Conservation (phyloP, 1,140 invertebrate species). For the Eciton burchellii region DNA sequence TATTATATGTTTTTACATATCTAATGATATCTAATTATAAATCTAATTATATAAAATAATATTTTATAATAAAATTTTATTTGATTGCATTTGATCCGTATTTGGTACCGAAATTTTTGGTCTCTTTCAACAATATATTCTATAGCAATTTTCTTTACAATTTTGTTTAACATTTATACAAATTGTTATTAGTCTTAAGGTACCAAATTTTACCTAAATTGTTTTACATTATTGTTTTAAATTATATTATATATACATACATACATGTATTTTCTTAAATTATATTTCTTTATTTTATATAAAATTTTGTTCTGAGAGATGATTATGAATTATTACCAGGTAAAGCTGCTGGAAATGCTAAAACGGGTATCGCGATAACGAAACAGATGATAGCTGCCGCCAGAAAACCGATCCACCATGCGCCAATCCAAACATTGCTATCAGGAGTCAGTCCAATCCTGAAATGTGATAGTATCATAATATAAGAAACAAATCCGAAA, state of each 20-base stretch:
- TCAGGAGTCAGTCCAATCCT: constrained; percentile 89
- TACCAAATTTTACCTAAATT: no score
- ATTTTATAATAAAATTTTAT: no score
- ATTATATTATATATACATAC: no score
- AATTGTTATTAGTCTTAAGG: no score
- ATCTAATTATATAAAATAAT: no score
- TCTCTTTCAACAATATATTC: no score
- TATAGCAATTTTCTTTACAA: no score
- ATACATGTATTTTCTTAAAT: background rate
- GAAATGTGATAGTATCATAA: constrained; percentile 47
- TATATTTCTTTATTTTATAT: background rate
- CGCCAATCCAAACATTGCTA: constrained; percentile 93
- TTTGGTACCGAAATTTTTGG: no score
- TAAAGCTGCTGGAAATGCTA: constrained; percentile 90
- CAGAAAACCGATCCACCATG: constrained; percentile 95
- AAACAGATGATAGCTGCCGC: constrained; percentile 89
- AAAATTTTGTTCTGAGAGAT: background rate
- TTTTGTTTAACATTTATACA: no score
- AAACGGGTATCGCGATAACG: constrained; percentile 89
- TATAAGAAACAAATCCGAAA: background rate
- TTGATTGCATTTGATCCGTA: no score
- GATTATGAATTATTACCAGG: constrained; percentile 86
- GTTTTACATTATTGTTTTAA: background rate
- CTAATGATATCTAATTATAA: no score
- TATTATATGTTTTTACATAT: no score